Base-by-base conservation (phyloP, 2,888 invertebrate species). In the Stegana nigrithorax region DNA sequence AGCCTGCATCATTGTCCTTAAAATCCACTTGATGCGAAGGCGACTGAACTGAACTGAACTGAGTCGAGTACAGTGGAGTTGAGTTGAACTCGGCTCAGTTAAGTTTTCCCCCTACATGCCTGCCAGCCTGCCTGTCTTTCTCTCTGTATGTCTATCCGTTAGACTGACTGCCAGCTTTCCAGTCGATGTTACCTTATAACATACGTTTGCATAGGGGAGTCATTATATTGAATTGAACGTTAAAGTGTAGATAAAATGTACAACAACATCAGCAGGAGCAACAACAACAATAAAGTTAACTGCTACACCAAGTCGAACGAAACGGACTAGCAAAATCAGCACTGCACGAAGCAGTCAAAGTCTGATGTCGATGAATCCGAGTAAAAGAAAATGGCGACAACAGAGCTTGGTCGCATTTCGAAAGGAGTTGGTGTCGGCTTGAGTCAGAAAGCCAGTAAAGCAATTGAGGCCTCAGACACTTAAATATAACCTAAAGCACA, bases 191-290 rank as follows among this genome's bases (percentile, higher is more conserved):
- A 17, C 29, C 21, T 55, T 55, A 4, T 32, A n/a, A n/a, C n/a
- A n/a, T n/a, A n/a, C n/a, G n/a, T n/a, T n/a, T 80, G 74, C 80
- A 78, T 80, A 74, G 80, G 78, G 78, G 78, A 78, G 78, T 80
- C 78, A 78, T 77, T 77, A 77, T 78, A 80, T 71, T 75, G 76
- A 80, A 77, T 77, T 80, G 76, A 71, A 80, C 76, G 76, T 80
- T 75, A 76, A 75, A 78, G 76, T 68, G 69, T 65, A 65, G 76
- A 77, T 77, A 80, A 77, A 77, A 80, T 80, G 76, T 39, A 10
- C 12, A 14, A 39, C 39, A 39, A 39, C n/a, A 39, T 12, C 25
- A 65, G 65, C 7, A 36, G 32, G 19, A 14, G 55, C 36, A 17
- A 32, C 10, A 47, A 47, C 32, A 29, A 2, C 5, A 4, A n/a